Evolutionary conservation across 1,140 invertebrate species (phyloP).

Genomic region (Trichonephila inaurata): DNA sequence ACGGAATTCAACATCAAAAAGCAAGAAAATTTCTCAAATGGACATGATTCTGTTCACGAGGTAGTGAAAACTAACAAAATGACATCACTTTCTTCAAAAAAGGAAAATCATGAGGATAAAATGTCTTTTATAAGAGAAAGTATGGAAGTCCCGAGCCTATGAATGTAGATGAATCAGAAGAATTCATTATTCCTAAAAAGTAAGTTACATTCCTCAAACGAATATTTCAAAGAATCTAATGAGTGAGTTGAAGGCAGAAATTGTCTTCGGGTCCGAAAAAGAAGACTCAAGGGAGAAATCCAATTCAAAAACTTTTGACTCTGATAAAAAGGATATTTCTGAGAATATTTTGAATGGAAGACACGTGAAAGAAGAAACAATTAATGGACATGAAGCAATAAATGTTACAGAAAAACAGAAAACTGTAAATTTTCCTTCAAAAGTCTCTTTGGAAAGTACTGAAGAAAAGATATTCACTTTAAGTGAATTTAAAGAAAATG

Average conservation of each 20-base stretch:
- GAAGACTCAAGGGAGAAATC: not conserved
- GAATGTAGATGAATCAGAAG: not conserved
- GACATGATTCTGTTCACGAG: not conserved
- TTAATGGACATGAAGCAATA: too few relatives aligned
- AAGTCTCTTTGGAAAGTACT: not conserved
- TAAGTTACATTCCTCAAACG: not conserved
- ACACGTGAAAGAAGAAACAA: not conserved
- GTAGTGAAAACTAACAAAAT: not conserved
- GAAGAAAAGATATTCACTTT: not conserved
- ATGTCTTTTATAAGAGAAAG: not conserved
- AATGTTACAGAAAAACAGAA: too few relatives aligned
- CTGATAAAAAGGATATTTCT: not conserved
- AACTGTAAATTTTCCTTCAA: too few relatives aligned
- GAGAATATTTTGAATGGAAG: not conserved
- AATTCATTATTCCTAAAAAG: not conserved
- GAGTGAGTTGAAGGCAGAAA: slow-evolving; percentile 34
- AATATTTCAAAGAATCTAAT: not conserved
- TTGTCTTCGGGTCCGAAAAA: slow-evolving; percentile 1
- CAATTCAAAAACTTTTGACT: not conserved
- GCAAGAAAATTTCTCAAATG: not conserved
- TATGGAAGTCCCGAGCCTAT: not conserved
- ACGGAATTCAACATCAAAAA: not conserved
- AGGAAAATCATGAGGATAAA: not conserved
- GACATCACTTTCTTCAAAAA: not conserved
- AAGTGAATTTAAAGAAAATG: not conserved